Evolutionary conservation across 2,797 vertebrate species (phyloP).

Genomic region (Morus bassanus): DNA sequence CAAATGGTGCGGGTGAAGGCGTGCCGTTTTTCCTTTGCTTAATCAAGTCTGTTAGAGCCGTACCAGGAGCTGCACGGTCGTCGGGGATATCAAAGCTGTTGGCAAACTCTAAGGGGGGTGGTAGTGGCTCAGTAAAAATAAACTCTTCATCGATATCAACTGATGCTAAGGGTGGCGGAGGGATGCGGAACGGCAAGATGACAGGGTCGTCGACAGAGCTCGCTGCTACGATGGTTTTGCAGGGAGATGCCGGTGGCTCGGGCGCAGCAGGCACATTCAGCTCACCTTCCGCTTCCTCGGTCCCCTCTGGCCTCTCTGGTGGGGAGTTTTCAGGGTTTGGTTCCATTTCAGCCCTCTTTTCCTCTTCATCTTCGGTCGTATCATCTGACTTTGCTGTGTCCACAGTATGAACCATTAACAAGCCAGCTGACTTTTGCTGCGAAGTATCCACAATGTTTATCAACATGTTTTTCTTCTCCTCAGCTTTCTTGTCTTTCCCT

Average conservation of each 20-base stretch:
- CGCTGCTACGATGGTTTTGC: constrained; percentile 83
- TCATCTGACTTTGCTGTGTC: constrained; percentile 75
- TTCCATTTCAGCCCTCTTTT: constrained; percentile 60
- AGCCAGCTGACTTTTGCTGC: constrained; percentile 86
- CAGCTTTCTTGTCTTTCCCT: constrained; percentile 79
- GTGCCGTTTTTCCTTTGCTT: constrained; percentile 81
- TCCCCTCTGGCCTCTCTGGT: constrained; percentile 76
- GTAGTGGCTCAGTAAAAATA: constrained; percentile 91
- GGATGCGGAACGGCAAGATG: constrained; percentile 91
- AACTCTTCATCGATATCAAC: constrained; percentile 98
- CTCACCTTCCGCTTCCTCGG: constrained; percentile 72
- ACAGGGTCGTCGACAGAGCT: constrained; percentile 90
- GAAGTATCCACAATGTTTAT: constrained; percentile 83
- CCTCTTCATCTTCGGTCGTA: constrained; percentile 73
- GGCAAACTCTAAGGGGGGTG: constrained; percentile 95
- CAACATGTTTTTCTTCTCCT: constrained; percentile 87
- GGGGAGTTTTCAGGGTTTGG: constrained; percentile 70
- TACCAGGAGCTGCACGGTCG: constrained; percentile 76
- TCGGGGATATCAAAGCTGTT: constrained; percentile 97
- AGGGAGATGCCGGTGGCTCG: constrained; percentile 66
- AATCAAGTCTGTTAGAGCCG: constrained; percentile 80
- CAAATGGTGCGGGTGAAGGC: constrained; percentile 71
- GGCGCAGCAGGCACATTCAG: constrained; percentile 67
- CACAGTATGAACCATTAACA: constrained; percentile 94
- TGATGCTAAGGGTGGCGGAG: constrained; percentile 90